These are phyloP conservation scores for Lithophane leautieri DNA, from an alignment of 2,888 invertebrate genomes.

Conservation along the genomic window DNA sequence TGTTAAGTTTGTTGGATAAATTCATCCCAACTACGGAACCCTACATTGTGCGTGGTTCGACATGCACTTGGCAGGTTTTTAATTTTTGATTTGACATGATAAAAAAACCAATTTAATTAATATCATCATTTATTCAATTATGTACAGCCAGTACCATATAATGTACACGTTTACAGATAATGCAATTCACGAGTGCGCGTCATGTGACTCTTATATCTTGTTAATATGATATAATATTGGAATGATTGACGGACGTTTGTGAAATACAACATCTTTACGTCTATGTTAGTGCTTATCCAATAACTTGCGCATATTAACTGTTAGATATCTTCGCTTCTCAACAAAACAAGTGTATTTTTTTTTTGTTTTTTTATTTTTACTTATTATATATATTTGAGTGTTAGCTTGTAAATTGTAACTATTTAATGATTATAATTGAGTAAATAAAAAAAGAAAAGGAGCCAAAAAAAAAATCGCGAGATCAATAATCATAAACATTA, in stretches of 20 bases:
- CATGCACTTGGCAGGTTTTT: too few relatives aligned
- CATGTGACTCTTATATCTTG: background rate
- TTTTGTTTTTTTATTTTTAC: too few relatives aligned
- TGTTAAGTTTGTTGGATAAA: too few relatives aligned
- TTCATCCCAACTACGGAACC: too few relatives aligned
- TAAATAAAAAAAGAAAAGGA: too few relatives aligned
- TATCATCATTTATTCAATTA: background rate
- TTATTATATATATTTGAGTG: too few relatives aligned
- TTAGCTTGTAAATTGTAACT: too few relatives aligned
- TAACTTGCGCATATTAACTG: background rate
- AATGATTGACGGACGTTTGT: background rate
- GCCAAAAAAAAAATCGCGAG: background rate
- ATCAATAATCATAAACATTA: slow-evolving; percentile 12
- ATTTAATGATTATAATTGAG: too few relatives aligned
- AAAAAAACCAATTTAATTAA: background rate
- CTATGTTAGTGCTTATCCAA: background rate
- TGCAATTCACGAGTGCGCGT: background rate
- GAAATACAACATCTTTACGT: background rate
- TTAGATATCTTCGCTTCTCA: background rate
- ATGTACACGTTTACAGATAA: background rate
- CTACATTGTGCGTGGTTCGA: too few relatives aligned
- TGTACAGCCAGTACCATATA: too few relatives aligned
- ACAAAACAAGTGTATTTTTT: background rate
- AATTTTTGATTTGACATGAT: too few relatives aligned
- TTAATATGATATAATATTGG: background rate